Evolutionary conservation across 2,113 vertebrate species (phyloP).

Genomic region (Amphiprion ocellaris): DNA sequence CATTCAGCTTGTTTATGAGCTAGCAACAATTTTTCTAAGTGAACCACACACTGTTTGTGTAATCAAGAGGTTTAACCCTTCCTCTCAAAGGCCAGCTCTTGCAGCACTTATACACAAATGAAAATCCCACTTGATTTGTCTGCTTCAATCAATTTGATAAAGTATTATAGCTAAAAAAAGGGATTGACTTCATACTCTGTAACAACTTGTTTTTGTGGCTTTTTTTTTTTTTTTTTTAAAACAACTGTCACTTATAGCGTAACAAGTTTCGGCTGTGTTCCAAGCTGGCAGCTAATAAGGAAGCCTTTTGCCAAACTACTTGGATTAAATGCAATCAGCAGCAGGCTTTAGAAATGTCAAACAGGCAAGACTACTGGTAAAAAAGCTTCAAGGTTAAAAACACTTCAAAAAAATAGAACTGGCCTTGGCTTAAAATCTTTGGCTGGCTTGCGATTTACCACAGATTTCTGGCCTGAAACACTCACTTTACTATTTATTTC

Average conservation of each 20-base stretch:
- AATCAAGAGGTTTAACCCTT: background rate
- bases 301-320: conserved; percentile 46
- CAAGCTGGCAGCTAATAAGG: conserved; percentile 62
- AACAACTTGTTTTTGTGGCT: background rate
- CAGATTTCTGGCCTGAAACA: background rate
- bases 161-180: conserved; percentile 2
- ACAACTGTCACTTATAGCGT: conserved; percentile 37
- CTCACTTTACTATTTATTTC: background rate
- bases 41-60: background rate
- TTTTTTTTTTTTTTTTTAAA: conserved; percentile 23
- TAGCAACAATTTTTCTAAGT: background rate
- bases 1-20: background rate
- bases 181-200: background rate
- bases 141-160: background rate
- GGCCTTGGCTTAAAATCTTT: conserved; percentile 21
- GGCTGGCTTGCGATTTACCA: background rate
- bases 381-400: conserved; percentile 39
- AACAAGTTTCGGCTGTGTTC: conserved; percentile 51
- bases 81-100: background rate
- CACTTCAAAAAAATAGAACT: conserved; percentile 19
- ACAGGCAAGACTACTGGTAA: conserved; percentile 37
- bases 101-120: background rate
- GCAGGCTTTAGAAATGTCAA: conserved; percentile 51
- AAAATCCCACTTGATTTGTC: background rate
- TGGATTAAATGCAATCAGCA: conserved; percentile 63